Conservation (phyloP, 2,113 vertebrate genomes). For the Grammomys dolichurus region DNA sequence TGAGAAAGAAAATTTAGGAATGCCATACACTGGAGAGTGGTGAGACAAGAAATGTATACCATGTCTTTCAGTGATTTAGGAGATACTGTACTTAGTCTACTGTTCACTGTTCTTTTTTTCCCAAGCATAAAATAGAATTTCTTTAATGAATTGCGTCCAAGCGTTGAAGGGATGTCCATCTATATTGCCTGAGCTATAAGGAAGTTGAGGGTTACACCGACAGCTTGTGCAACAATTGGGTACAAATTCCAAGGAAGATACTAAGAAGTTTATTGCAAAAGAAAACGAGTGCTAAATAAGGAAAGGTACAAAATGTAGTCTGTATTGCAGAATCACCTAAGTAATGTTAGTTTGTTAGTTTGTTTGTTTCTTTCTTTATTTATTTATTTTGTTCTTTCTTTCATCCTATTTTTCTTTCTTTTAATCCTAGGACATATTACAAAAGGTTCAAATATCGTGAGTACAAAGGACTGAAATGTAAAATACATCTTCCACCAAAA, state of each 20-base stretch:
- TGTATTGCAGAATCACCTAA: not conserved
- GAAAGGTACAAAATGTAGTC: not conserved
- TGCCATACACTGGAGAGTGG: not conserved
- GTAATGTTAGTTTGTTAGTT: fast-evolving
- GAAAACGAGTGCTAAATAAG: not conserved
- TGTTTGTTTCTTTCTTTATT: not conserved
- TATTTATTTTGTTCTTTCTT: not conserved
- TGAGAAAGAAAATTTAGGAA: conserved; percentile 16
- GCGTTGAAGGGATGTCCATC: fast-evolving
- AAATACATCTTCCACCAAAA: too few relatives aligned
- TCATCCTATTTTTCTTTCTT: not conserved
- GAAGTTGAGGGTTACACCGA: not conserved
- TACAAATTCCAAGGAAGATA: not conserved
- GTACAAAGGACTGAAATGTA: not conserved
- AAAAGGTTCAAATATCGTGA: not conserved
- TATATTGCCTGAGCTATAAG: not conserved
- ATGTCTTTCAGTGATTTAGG: not conserved
- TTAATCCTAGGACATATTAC: not conserved
- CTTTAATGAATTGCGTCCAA: not conserved
- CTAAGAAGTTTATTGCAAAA: not conserved
- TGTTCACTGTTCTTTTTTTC: not conserved
- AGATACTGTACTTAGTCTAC: not conserved
- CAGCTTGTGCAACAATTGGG: not conserved
- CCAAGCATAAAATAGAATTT: not conserved
- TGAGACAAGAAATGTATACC: not conserved